Percentiles rank a stretch among this genome's conserved stretches.
These are phyloP conservation scores for Speoplatyrhinus poulsoni DNA, from an alignment of 2,113 vertebrate species.

Conservation along the genomic window DNA sequence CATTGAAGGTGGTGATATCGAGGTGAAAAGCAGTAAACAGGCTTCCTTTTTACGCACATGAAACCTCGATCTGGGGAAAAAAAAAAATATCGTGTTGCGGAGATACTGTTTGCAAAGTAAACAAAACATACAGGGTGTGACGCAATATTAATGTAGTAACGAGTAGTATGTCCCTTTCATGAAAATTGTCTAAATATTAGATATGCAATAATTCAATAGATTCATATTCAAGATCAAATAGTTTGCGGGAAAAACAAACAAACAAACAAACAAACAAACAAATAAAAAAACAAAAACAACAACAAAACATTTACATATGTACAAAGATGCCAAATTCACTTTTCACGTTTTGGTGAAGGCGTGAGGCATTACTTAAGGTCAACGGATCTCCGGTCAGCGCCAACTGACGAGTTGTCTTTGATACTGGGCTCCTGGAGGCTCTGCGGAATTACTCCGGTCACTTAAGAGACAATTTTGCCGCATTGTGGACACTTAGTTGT, in stretches of 20 bases:
- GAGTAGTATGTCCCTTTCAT: slow-evolving; percentile 58
- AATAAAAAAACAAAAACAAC: slow-evolving; percentile 21
- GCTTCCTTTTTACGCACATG: slow-evolving; percentile 2
- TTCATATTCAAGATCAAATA: slow-evolving; percentile 73
- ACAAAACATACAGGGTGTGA: background rate
- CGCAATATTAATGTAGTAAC: slow-evolving; percentile 24
- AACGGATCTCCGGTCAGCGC: slow-evolving; percentile 3
- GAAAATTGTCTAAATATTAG: slow-evolving; percentile 54
- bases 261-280: too few species aligned
- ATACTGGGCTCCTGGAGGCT: slow-evolving; percentile 37
- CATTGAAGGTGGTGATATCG: slow-evolving; percentile 9
- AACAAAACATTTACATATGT: slow-evolving; percentile 72
- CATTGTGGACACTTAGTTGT: slow-evolving; percentile 47
- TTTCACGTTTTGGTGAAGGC: slow-evolving; percentile 61
- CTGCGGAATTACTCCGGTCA: slow-evolving; percentile 20
- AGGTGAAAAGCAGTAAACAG: background rate
- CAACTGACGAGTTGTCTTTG: slow-evolving; percentile 36
- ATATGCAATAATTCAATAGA: slow-evolving; percentile 55
- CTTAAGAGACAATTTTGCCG: slow-evolving; percentile 7
- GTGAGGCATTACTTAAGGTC: slow-evolving; percentile 36
- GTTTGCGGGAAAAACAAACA: slow-evolving; percentile 19
- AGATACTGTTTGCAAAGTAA: background rate
- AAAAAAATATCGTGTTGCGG: slow-evolving; percentile 21
- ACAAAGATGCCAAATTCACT: slow-evolving; percentile 60
- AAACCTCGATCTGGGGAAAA: too few species aligned